Evolutionary conservation across 2,888 invertebrate genomes (phyloP).

Genomic region (Protodeltote pygarga): DNA sequence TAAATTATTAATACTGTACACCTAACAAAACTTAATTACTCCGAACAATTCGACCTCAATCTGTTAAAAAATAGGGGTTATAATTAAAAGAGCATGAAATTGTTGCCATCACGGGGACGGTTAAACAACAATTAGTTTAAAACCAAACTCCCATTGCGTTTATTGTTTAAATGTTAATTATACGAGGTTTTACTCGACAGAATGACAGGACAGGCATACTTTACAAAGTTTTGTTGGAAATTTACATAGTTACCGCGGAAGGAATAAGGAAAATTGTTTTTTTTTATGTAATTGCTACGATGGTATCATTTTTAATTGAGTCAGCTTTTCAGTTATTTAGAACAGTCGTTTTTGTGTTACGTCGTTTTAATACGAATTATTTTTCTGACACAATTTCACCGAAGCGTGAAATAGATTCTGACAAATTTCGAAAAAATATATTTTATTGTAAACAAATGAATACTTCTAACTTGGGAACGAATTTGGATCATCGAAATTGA

Average conservation of each 20-base stretch:
- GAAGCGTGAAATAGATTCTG: too few relatives aligned
- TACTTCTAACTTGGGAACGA: too few relatives aligned
- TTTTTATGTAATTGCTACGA: conserved; percentile 3
- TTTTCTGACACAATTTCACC: too few relatives aligned
- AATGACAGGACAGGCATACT: conserved; percentile 23
- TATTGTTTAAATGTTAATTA: conserved; percentile 56
- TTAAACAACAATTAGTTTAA: conserved; percentile 58
- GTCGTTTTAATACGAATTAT: too few relatives aligned
- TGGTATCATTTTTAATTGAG: conserved; percentile 2
- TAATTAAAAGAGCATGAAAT: conserved; percentile 64
- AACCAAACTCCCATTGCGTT: conserved; percentile 56
- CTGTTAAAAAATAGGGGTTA: conserved; percentile 51
- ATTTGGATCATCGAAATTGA: too few relatives aligned
- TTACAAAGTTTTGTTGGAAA: conserved; percentile 18
- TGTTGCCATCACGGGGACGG: conserved; percentile 54
- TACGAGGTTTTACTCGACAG: conserved; percentile 25
- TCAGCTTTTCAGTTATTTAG: background rate
- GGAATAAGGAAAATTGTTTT: conserved; percentile 4
- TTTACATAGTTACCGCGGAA: conserved; percentile 12
- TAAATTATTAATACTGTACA: background rate
- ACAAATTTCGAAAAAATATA: too few relatives aligned
- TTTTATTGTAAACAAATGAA: too few relatives aligned
- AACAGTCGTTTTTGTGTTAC: conserved; percentile 1
- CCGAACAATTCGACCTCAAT: conserved; percentile 20
- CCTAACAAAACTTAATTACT: conserved; percentile 23